Conservation (phyloP, 92 coral and sea anemone genomes). For the Phenganax stokvisi region DNA sequence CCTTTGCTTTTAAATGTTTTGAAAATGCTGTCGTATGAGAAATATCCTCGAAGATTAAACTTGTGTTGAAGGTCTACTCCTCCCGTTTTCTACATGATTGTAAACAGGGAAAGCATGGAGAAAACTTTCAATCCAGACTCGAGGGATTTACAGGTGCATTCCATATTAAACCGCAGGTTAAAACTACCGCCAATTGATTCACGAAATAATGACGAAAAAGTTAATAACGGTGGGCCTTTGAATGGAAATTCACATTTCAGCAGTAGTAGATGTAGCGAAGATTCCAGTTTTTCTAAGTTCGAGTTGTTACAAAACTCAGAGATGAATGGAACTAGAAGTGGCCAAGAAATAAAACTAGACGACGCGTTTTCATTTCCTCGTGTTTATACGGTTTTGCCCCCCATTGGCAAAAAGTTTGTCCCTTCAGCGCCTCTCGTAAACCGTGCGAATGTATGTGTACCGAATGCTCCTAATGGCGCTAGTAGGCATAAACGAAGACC, state of each 20-base stretch:
- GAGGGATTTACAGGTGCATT: neutral
- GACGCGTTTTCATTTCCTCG: constrained; percentile 47
- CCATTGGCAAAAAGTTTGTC: constrained; percentile 47
- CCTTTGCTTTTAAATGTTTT: neutral
- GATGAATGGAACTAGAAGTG: neutral
- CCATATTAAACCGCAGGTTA: constrained; percentile 5
- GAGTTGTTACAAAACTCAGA: neutral
- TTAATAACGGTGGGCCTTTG: neutral
- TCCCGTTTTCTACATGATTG: constrained; percentile 3
- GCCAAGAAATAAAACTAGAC: constrained; percentile 20
- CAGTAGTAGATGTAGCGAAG: no score
- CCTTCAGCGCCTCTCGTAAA: constrained; percentile 1
- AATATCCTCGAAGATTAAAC: neutral
- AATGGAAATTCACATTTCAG: neutral
- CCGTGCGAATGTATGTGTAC: neutral
- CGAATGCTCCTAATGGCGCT: neutral
- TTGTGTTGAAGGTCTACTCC: neutral
- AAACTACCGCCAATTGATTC: constrained; percentile 31
- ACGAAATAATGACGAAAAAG: neutral
- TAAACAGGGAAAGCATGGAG: neutral
- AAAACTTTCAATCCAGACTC: neutral
- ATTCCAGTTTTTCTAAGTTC: no score
- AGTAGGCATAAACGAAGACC: neutral
- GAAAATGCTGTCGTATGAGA: neutral
- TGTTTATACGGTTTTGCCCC: constrained; percentile 63